These are phyloP conservation scores for Miltochrista miniata DNA, from an alignment of 2,888 invertebrate species.

Conservation along the genomic window DNA sequence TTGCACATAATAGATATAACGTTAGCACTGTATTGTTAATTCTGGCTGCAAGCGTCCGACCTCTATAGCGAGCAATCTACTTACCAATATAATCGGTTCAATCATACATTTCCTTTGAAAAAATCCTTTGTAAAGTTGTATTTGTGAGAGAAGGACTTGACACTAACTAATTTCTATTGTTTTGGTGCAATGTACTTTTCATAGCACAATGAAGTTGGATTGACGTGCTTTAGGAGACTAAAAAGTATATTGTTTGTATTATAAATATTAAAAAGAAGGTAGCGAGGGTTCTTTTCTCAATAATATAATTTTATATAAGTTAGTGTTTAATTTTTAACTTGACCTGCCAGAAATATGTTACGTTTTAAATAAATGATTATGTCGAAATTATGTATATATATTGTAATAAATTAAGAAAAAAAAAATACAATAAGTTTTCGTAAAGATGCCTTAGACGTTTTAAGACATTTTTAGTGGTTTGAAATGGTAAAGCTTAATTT, in stretches of 20 bases:
- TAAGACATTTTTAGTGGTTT: constrained; percentile 65
- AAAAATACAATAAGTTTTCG: constrained; percentile 78
- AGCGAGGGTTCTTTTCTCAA: constrained; percentile 14
- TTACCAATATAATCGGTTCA: constrained; percentile 49
- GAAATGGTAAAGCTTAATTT: constrained; percentile 54
- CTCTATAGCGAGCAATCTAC: constrained; percentile 43
- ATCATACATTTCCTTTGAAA: constrained; percentile 31
- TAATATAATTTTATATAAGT: constrained; percentile 36
- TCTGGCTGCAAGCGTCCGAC: constrained; percentile 54
- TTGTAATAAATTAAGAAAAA: constrained; percentile 80
- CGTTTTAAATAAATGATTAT: constrained; percentile 74
- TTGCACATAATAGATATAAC: constrained; percentile 53
- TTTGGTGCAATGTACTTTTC: neutral
- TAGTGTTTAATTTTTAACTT: constrained; percentile 56
- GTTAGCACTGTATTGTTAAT: constrained; percentile 59
- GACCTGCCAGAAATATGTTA: constrained; percentile 75
- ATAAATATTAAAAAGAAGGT: constrained; percentile 1
- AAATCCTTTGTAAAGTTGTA: constrained; percentile 33
- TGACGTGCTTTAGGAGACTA: too few species aligned
- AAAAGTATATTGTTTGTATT: constrained; percentile 6
- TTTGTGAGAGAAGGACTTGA: constrained; percentile 22
- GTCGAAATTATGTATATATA: constrained; percentile 82
- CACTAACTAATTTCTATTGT: neutral
- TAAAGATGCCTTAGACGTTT: constrained; percentile 78
- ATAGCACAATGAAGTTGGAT: neutral